These are phyloP conservation scores for Baryphthengus martii DNA, from an alignment of 2,113 vertebrate species.

Conservation along the genomic window DNA sequence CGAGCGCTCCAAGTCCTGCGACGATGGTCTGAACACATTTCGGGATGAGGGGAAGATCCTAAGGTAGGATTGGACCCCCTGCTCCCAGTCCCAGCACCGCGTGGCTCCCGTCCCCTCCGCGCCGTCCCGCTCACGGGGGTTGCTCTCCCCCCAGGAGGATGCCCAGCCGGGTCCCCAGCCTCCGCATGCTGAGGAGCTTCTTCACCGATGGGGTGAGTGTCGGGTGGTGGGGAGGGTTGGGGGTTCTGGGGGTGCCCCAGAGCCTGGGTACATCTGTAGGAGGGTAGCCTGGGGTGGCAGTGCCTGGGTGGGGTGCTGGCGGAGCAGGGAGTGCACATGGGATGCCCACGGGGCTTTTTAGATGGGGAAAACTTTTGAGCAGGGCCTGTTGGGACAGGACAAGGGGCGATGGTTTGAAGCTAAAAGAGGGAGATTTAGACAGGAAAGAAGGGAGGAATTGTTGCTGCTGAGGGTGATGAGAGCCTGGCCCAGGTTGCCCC, in stretches of 20 bases:
- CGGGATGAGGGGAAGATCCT: conserved; percentile 85
- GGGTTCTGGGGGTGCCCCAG: background rate
- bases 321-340: background rate
- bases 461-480: no score
- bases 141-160: conserved; percentile 79
- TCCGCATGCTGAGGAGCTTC: conserved; percentile 88
- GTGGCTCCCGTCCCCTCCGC: accelerated
- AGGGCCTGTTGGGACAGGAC: background rate
- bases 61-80: conserved; percentile 49
- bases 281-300: background rate
- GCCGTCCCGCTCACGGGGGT: background rate
- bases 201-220: conserved; percentile 92
- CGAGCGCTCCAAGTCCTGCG: conserved; percentile 96
- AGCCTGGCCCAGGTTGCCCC: no score
- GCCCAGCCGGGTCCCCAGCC: conserved; percentile 87
- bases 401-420: no score
- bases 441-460: no score
- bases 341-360: background rate
- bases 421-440: no score
- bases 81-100: accelerated
- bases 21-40: conserved; percentile 93
- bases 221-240: accelerated
- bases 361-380: background rate
- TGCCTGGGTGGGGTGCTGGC: background rate
- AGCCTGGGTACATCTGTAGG: background rate